A percentile compares a stretch with the other conserved stretches of the same genome.
Evolutionary conservation across 2,797 vertebrate genomes (phyloP).

Genomic region (Gymnothorax reevesii): DNA sequence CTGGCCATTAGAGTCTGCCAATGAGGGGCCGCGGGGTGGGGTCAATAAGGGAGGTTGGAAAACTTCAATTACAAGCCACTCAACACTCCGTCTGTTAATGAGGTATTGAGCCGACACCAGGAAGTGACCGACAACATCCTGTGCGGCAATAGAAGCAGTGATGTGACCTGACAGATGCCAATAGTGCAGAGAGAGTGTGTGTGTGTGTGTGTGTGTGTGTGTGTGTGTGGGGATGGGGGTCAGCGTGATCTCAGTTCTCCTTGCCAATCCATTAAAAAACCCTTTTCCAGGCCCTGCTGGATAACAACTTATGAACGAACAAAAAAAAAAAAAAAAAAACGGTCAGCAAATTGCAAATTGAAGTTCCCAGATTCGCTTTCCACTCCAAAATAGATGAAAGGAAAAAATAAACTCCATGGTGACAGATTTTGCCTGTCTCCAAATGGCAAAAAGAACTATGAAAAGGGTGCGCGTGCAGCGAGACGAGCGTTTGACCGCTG

Average conservation of each 20-base stretch:
- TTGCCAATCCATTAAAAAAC: not conserved
- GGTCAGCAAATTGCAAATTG: not conserved
- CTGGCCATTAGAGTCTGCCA: not conserved
- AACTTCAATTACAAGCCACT: constrained; percentile 62
- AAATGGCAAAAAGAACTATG: not conserved
- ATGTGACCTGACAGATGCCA: constrained; percentile 46
- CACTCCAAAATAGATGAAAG: not conserved
- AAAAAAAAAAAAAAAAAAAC: too few relatives aligned
- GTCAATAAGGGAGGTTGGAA: constrained; percentile 44
- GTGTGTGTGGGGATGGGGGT: not conserved
- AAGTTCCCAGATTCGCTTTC: not conserved
- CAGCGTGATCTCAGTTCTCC: not conserved
- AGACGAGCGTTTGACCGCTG: not conserved
- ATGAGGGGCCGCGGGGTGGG: not conserved
- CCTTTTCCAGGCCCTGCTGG: not conserved
- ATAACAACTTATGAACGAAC: not conserved
- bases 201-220: not conserved
- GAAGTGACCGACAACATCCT: constrained; percentile 39
- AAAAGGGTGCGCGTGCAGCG: not conserved
- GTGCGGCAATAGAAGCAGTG: constrained; percentile 34
- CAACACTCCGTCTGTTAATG: constrained; percentile 63
- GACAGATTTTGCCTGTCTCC: not conserved
- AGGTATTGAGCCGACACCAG: constrained; percentile 65
- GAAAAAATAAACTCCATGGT: not conserved
- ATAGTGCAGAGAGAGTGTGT: constrained; percentile 30